Base-by-base conservation (phyloP, 64 coral and sea anemone genomes). In the Pocillopora damicornis region DNA sequence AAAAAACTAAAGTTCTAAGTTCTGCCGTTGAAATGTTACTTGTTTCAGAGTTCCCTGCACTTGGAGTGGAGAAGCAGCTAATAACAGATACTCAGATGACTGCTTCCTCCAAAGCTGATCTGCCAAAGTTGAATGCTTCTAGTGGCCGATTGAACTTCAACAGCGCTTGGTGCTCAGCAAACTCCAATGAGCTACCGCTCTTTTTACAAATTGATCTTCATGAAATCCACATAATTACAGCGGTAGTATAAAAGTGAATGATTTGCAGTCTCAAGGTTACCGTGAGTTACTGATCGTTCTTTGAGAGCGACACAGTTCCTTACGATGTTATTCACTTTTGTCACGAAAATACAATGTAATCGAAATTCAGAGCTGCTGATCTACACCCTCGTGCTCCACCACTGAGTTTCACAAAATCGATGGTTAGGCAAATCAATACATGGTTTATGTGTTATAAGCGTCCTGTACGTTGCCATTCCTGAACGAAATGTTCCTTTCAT, bases 11-110 rank as follows among this genome's bases (percentile, higher is more conserved):
- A 51, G 0, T 51, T 51, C 7, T 7, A 4, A 51, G 42, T 51
- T 51, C 42, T 51, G 42, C 7, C 42, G 2, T 51, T 51, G 42
- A 51, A 51, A 51, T 51, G 7, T 51, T 51, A 7, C 42, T 7
- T 51, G 42, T 51, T 51, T 51, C 7, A 51, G 77, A 60, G 7
- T 79, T 79, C 26, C 25, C 77, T 60, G 9, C 77, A 13, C 77
- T 79, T 34, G 77, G 77, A 11, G 22, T 79, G 56, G 77, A 79
- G 22, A 60, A n/a, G 30, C 8, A 59, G 15, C 20, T 61, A 56
- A 60, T 79, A 60, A 6, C 58, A 57, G 56, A 79, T 60, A 51
- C 77, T 60, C 77, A 79, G n/a, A 79, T 79, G 57, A 60, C 77
- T 4, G 51, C 77, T 58, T 79, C 77, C 15, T 79, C 77, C n/a